Conservation (phyloP, 2,797 vertebrate genomes). For the Phalloptychus januarius region DNA sequence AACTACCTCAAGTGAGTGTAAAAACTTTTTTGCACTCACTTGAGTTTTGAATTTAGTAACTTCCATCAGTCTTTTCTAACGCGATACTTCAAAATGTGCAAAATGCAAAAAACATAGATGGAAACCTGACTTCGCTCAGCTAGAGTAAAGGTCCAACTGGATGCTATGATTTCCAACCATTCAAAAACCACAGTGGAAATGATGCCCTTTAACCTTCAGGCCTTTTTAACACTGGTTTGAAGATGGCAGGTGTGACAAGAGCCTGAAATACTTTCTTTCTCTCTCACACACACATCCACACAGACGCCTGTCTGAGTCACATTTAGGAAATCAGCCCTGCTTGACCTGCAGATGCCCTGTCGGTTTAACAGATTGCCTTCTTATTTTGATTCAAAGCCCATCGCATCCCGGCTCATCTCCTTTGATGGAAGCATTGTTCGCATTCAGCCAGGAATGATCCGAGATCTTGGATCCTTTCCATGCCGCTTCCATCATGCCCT, state of each 20-base stretch:
- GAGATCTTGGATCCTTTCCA: slow-evolving; percentile 36
- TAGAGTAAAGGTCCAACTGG: neutral
- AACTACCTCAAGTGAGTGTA: neutral
- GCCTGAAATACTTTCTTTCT: neutral
- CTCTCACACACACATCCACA: neutral
- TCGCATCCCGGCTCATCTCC: slow-evolving; percentile 27
- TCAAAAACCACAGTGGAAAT: neutral
- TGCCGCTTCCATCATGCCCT: slow-evolving; percentile 33
- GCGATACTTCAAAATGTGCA: neutral
- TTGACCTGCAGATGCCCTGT: slow-evolving; percentile 40
- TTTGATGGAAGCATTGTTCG: slow-evolving; percentile 37
- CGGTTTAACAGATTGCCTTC: slow-evolving; percentile 52
- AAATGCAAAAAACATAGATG: neutral
- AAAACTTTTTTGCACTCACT: neutral
- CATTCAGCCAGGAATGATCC: slow-evolving; percentile 31
- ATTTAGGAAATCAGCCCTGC: slow-evolving; percentile 35
- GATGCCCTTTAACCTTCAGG: neutral
- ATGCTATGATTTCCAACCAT: neutral
- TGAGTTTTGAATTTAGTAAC: too few relatives aligned
- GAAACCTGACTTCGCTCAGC: neutral
- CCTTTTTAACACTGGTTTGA: slow-evolving; percentile 2
- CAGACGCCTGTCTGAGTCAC: slow-evolving; percentile 7
- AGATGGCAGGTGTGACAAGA: neutral
- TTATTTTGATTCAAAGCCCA: slow-evolving; percentile 40
- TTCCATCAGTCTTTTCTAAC: neutral